phyloP scores from a whole-genome alignment of 2,113 vertebrate species.

The Halcyon malimbica region DNA sequence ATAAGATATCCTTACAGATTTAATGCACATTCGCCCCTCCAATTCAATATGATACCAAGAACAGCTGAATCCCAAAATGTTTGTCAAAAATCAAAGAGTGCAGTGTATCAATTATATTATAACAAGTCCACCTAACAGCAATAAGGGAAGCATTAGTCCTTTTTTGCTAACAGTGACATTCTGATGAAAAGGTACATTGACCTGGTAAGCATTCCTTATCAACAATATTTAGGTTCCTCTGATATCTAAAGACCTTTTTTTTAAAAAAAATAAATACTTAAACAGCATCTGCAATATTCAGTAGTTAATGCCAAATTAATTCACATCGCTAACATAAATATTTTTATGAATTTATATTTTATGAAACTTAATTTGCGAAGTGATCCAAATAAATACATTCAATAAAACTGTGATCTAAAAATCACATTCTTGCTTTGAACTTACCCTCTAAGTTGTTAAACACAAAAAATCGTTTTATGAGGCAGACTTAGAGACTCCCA shows the following conservation, averaged over 20 bases:
- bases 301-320: not conserved
- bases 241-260: not conserved
- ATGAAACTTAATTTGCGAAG: not conserved
- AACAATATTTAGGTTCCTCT: not conserved
- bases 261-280: not conserved
- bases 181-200: not conserved
- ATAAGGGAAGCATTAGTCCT: not conserved
- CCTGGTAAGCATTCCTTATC: not conserved
- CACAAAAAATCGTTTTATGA: not conserved
- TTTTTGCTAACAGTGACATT: not conserved
- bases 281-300: not conserved
- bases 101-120: not conserved
- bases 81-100: not conserved
- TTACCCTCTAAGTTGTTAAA: not conserved
- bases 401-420: not conserved
- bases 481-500: not conserved
- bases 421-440: not conserved
- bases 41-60: not conserved
- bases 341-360: not conserved
- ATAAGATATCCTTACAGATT: not conserved
- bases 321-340: not conserved
- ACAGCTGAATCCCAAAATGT: not conserved
- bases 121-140: not conserved
- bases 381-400: not conserved
- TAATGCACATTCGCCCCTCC: not conserved